Evolutionary conservation across 2,888 invertebrate species (phyloP), one percentile per base, ranked within the genome.

Genomic region (Acronicta aceris): DNA sequence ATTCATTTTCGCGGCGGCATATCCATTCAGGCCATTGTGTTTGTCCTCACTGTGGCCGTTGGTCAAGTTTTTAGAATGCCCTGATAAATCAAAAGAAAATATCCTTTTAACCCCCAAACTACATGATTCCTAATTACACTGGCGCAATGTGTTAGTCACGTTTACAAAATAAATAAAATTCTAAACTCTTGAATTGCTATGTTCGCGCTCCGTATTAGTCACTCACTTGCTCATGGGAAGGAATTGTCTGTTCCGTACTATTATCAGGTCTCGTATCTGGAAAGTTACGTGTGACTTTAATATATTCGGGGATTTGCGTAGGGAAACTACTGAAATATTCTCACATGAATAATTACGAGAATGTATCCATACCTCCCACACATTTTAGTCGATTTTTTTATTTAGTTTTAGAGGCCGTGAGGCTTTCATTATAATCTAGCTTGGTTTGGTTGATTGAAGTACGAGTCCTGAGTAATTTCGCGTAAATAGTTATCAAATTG

Each of bases 1-100:
- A 64, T 84, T 86, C 27, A 75, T 71, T 74, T 85, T 85, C 17
- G 42, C 52, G 48, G 62, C 74, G n/a, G n/a, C n/a, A n/a, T n/a
- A n/a, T 60, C 65, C 76, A 52, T 69, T 71, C 54, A 55, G 81
- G 48, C 82, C 86, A 73, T 82, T 85, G 53, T 74, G 68, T 71
- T 84, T 82, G 51, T 68, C 77, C 63, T 71, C 76, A 51, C 59
- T 77, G 74, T 83, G 81, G 62, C 80, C 82, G 71, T 83, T 83
- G 59, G 74, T 74, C 62, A 78, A 59, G 54, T 59, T 67, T 81
- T 89, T 92, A 85, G 81, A 82, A 76, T 88, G 90, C 78, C 93
- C 94, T 94, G 90, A 89, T 88, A 85, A 89, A 91, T 74, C 81
- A 90, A 91, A 91, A 89, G 65, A 87, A 87, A 85, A 84, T 73